A percentile compares a stretch with the other conserved stretches of the same genome.
These are phyloP conservation scores for Nemurella pictetii DNA, from an alignment of 2,888 invertebrate genomes.

Conservation along the genomic window DNA sequence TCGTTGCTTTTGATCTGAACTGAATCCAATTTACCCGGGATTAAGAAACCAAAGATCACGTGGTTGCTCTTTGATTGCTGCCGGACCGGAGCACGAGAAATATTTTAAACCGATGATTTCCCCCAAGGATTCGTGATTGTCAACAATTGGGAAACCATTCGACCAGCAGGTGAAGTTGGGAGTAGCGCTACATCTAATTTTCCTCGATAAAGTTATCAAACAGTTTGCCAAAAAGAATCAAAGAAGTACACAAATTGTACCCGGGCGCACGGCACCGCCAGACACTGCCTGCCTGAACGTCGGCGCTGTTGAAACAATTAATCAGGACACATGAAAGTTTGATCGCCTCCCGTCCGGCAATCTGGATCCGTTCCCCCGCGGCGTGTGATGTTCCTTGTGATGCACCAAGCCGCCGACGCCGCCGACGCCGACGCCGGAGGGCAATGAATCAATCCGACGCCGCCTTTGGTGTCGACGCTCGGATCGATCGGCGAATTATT, in stretches of 20 bases:
- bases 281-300: too few species aligned
- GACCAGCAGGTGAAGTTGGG: too few species aligned
- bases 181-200: too few species aligned
- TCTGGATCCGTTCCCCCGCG: neutral
- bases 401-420: neutral
- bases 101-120: too few species aligned
- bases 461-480: neutral
- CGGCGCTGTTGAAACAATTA: slow-evolving; percentile 16
- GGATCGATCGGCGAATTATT: neutral
- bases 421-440: neutral
- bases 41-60: neutral
- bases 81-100: too few species aligned
- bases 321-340: slow-evolving; percentile 3
- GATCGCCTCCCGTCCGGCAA: neutral
- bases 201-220: too few species aligned
- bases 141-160: too few species aligned
- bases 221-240: too few species aligned
- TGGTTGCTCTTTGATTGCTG: too few species aligned
- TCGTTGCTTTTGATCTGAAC: neutral
- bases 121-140: too few species aligned
- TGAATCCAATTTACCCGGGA: neutral
- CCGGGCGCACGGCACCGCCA: too few species aligned
- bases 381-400: neutral
- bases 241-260: too few species aligned
- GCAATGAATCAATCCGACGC: slow-evolving; percentile 6